A percentile compares a stretch with the other conserved stretches of the same genome.
phyloP scores from a whole-genome alignment of 2,113 vertebrate species.

The Piaya cayana region DNA sequence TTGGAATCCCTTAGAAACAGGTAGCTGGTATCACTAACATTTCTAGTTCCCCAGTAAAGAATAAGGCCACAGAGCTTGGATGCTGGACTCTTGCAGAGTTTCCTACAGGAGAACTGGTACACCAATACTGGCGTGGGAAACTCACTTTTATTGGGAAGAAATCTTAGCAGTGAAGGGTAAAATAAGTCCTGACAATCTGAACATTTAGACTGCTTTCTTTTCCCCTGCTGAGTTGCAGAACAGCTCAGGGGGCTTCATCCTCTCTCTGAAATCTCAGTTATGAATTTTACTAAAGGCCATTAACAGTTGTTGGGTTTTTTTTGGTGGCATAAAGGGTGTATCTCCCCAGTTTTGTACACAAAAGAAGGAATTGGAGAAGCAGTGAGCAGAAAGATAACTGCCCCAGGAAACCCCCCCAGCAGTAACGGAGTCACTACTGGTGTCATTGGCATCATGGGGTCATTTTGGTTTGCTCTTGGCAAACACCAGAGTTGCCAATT shows the following conservation, averaged over 20 bases:
- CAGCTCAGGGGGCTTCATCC: not conserved
- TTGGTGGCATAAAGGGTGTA: not conserved
- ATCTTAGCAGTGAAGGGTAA: not conserved
- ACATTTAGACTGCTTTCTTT: not conserved
- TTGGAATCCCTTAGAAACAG: not conserved
- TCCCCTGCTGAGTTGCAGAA: not conserved
- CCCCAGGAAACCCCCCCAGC: not conserved
- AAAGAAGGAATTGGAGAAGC: not conserved
- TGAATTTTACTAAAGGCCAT: not conserved
- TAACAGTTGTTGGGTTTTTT: not conserved
- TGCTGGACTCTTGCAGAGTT: not conserved
- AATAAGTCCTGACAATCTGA: not conserved
- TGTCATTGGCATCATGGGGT: not conserved
- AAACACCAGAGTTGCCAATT: not conserved
- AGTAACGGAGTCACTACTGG: not conserved
- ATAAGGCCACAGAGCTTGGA: not conserved
- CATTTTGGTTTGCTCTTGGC: not conserved
- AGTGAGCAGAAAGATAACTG: not conserved
- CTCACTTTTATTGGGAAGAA: not conserved
- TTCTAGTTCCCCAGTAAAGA: not conserved
- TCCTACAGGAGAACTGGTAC: not conserved
- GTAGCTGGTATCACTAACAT: not conserved
- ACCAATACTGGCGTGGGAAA: not conserved
- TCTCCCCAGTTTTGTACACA: rapidly evolving
- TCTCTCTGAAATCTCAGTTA: not conserved